Evolutionary conservation across 2,797 vertebrate genomes (phyloP).

Genomic region (Enoplosus armatus): DNA sequence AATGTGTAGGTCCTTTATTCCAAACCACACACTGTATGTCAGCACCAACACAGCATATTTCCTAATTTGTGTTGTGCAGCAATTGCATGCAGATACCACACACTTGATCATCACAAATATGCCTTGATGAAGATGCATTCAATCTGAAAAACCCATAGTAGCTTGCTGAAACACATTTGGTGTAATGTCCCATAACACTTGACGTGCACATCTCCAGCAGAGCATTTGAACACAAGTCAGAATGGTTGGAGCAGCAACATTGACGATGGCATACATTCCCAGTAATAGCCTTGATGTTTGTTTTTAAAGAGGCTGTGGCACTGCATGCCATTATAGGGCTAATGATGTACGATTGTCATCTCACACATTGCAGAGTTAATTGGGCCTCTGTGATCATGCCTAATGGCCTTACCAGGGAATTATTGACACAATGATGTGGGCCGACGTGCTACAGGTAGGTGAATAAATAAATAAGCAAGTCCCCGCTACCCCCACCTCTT

Average conservation of each 20-base stretch:
- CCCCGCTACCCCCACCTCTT: conserved; percentile 56
- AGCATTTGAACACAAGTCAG: conserved; percentile 70
- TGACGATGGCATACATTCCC: conserved; percentile 74
- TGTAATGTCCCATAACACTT: conserved; percentile 76
- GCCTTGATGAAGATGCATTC: conserved; percentile 68
- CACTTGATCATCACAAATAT: conserved; percentile 53
- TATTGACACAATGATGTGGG: conserved; percentile 86
- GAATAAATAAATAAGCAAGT: conserved; percentile 87
- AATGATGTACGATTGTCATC: conserved; percentile 85
- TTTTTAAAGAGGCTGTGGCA: conserved; percentile 81
- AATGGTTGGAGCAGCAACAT: conserved; percentile 60
- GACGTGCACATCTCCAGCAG: conserved; percentile 69
- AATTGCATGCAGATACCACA: conserved; percentile 40
- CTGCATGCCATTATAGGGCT: conserved; percentile 80
- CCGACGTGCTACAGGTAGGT: conserved; percentile 85
- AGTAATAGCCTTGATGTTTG: conserved; percentile 81
- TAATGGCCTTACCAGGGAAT: conserved; percentile 89
- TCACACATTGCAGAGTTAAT: conserved; percentile 83
- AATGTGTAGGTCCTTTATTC: conserved; percentile 39
- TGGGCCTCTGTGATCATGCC: conserved; percentile 83
- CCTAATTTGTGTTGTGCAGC: conserved; percentile 51
- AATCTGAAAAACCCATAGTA: conserved; percentile 58
- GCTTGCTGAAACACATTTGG: conserved; percentile 70
- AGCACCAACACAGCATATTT: conserved; percentile 20
- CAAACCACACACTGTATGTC: conserved; percentile 44